Evolutionary conservation across 2,797 vertebrate genomes (phyloP).

Genomic region (Labeo calbasu): DNA sequence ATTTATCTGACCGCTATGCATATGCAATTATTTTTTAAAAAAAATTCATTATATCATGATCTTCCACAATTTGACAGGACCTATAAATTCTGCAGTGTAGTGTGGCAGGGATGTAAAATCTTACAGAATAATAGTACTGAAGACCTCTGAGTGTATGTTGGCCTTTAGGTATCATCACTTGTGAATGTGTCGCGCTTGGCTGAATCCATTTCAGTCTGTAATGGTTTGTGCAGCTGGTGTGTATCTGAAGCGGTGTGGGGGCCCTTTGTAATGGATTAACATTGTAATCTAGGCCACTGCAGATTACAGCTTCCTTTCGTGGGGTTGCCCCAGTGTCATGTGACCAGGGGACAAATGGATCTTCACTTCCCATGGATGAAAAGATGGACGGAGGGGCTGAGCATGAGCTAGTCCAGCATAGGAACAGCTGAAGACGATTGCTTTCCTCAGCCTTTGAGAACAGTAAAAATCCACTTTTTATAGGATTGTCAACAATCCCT

Average conservation of each 20-base stretch:
- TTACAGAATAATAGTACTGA: not conserved
- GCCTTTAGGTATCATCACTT: constrained; percentile 12
- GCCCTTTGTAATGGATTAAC: constrained; percentile 73
- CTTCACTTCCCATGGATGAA: constrained; percentile 62
- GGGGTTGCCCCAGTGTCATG: constrained; percentile 55
- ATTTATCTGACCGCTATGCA: not conserved
- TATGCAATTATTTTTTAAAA: not conserved
- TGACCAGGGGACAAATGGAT: constrained; percentile 70
- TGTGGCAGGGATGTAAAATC: not conserved
- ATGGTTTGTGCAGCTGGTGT: constrained; percentile 43
- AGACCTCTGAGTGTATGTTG: not conserved
- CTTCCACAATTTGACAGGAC: not conserved
- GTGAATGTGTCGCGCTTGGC: constrained; percentile 22
- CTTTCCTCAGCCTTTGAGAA: constrained; percentile 3
- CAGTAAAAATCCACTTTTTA: constrained; percentile 34
- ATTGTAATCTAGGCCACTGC: constrained; percentile 80
- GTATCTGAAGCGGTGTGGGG: constrained; percentile 40
- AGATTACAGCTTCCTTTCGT: constrained; percentile 77
- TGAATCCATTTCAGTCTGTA: constrained; percentile 34
- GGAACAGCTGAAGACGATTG: constrained; percentile 54
- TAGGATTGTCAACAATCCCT: constrained; percentile 57
- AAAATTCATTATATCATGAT: not conserved
- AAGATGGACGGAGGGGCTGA: constrained; percentile 49
- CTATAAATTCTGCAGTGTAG: constrained; percentile 7
- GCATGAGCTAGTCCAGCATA: constrained; percentile 34